Base-by-base conservation (phyloP, 2,113 vertebrate species). In the Salminus brasiliensis region DNA sequence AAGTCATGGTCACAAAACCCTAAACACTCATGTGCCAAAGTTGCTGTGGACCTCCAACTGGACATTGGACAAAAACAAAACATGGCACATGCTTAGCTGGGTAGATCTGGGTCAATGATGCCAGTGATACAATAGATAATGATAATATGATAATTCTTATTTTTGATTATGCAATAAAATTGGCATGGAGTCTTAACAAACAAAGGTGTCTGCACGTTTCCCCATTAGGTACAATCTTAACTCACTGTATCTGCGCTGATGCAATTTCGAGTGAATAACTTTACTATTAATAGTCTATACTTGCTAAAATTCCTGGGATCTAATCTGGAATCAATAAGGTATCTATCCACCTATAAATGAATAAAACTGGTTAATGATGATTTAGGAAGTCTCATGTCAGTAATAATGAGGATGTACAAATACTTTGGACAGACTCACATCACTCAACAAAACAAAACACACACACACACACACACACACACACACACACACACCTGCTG, bases 71-170 rank as follows among this genome's bases (percentile, higher is more conserved):
- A 34, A 47, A 45, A 60, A 45, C 7, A 6, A 73, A 73, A 21
- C 0, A 45, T 1, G n/a, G 30, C 57, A 74, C 11, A 34, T 25
- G 2, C 29, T 27, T 12, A 15, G 23, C 5, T 8, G 36, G 15
- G 15, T 13, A 12, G 34, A 52, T 18, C 43, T 66, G n/a, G n/a
- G 36, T 12, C 29, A 23, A 25, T 57, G 5, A 32, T 27, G 13
- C n/a, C n/a, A n/a, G 41, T 72, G 55, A 23, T 10, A n/a, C 21
- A n/a, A n/a, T n/a, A n/a, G n/a, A n/a, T n/a, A n/a, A n/a, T 65
- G 73, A 65, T 23, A 62, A 74, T 23, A 34, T 34, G 18, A 47
- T 41, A 10, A n/a, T 75, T 47, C 72, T 34, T 12, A 65, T 65
- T n/a, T 47, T 25, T 25, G 27, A 75, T 65, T 13, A 49, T 18